Evolutionary conservation across 2,888 invertebrate genomes (phyloP).

Genomic region (Nysson spinosus): DNA sequence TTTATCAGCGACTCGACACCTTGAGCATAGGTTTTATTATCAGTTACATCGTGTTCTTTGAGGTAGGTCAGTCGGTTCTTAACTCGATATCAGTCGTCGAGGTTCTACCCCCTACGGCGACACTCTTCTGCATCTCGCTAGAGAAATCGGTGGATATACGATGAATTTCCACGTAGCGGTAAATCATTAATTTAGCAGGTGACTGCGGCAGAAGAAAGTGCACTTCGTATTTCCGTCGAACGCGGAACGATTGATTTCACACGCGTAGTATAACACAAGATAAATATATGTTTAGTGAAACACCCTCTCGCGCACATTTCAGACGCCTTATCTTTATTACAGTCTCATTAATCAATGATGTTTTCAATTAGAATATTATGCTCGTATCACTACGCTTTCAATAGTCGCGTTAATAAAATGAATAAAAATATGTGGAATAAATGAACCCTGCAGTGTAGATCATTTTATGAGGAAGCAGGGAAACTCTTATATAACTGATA

Average conservation of each 20-base stretch:
- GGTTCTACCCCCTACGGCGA: constrained; percentile 23
- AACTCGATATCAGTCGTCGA: constrained; percentile 58
- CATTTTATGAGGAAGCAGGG: no score
- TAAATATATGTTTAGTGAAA: no score
- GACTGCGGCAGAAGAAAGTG: background rate
- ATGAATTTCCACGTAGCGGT: constrained; percentile 25
- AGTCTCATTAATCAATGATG: no score
- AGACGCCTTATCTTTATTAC: no score
- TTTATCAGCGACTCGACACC: constrained; percentile 29
- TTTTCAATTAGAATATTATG: no score
- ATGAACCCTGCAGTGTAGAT: no score
- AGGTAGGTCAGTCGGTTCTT: constrained; percentile 68
- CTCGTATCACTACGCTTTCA: no score
- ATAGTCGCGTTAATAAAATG: no score
- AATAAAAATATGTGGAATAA: no score
- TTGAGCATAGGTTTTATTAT: constrained; percentile 60
- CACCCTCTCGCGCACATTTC: no score
- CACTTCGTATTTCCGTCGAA: constrained; percentile 19
- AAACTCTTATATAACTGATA: no score
- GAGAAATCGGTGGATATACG: constrained; percentile 39
- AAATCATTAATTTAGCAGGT: constrained; percentile 19
- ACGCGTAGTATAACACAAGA: no score
- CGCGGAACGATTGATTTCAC: constrained; percentile 20
- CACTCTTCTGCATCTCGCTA: constrained; percentile 29
- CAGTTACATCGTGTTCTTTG: constrained; percentile 64